Evolutionary conservation across 2,797 vertebrate species (phyloP).

Genomic region (Lerista edwardsae): DNA sequence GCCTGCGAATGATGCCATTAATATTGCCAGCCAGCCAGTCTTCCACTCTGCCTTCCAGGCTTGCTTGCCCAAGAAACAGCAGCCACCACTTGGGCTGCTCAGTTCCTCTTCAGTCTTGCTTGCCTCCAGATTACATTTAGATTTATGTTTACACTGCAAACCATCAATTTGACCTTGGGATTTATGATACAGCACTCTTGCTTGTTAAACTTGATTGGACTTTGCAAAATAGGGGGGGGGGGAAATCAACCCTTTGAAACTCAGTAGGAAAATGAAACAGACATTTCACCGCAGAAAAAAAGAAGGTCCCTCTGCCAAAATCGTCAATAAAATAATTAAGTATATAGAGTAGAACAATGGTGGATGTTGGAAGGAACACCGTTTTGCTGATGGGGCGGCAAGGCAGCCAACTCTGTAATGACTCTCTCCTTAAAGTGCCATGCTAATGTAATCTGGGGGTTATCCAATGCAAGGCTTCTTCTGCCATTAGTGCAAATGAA

Average conservation of each 20-base stretch:
- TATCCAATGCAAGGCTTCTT: not conserved
- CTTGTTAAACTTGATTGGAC: slow-evolving; percentile 14
- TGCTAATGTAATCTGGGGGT: not conserved
- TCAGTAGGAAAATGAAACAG: not conserved
- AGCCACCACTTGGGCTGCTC: not conserved
- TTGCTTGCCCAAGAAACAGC: slow-evolving; percentile 1
- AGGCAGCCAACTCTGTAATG: too few species aligned
- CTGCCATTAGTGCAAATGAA: not conserved
- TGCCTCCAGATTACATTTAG: not conserved
- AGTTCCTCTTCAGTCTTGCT: accelerated
- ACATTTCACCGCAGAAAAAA: not conserved
- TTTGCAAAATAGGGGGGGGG: slow-evolving; percentile 17
- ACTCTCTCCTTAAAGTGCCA: not conserved
- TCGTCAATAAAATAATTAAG: not conserved
- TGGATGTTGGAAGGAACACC: too few species aligned
- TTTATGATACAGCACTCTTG: slow-evolving; percentile 5
- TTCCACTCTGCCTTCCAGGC: slow-evolving; percentile 18
- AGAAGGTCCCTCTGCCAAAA: not conserved
- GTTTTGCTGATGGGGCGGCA: too few species aligned
- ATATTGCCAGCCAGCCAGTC: slow-evolving; percentile 33
- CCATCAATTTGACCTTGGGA: slow-evolving; percentile 20
- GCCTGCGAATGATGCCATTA: slow-evolving; percentile 35
- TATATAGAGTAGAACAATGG: too few species aligned
- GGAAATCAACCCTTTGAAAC: slow-evolving; percentile 15
- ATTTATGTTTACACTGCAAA: slow-evolving; percentile 30